Base-by-base conservation (phyloP, 2,797 vertebrate species). In the Leucoraja ocellata region DNA sequence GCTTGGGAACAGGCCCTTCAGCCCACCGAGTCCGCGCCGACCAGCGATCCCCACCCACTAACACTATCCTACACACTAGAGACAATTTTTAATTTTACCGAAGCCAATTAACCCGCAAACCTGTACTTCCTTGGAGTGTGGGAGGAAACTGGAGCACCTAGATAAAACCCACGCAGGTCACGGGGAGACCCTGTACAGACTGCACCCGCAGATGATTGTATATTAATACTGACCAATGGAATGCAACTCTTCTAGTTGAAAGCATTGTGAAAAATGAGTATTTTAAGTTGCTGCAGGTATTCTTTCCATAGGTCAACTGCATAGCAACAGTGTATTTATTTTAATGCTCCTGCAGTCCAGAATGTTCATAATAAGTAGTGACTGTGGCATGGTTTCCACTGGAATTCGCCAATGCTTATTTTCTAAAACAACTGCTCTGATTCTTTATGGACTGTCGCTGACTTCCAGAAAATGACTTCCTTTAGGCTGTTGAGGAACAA, bases 301-400 rank as follows among this genome's bases (percentile, higher is more conserved):
- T 83, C 58, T 61, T 28, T 28, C 54, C 11, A 61, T n/a, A n/a
- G n/a, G n/a, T n/a, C n/a, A n/a, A n/a, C n/a, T n/a, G n/a, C n/a
- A n/a, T 81, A 54, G 46, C 54, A 61, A n/a, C 54, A 10, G 25
- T 13, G 81, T 58, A 54, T 84, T 54, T 83, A 83, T 83, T 83
- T 84, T 61, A 58, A 84, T 84, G 25, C 81, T 61, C 46, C 81
- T 84, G 80, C 61, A 39, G 81, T n/a, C 81, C 81, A 84, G 54
- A 84, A 28, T 61, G 54, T 84, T 84, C 23, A 58, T 23, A 58
- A 61, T 61, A 23, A 61, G 46, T 8, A 0, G 58, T 84, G 81
- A 61, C 54, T 61, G 80, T 23, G 81, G 54, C 81, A 84, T 84
- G 25, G 54, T 84, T 84, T 61, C 81, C 25, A 80, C 11, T 5